Percentiles rank a stretch among this genome's conserved stretches.
Evolutionary conservation across 2,888 invertebrate species (phyloP).

Genomic region (Trichopria drosophilae): DNA sequence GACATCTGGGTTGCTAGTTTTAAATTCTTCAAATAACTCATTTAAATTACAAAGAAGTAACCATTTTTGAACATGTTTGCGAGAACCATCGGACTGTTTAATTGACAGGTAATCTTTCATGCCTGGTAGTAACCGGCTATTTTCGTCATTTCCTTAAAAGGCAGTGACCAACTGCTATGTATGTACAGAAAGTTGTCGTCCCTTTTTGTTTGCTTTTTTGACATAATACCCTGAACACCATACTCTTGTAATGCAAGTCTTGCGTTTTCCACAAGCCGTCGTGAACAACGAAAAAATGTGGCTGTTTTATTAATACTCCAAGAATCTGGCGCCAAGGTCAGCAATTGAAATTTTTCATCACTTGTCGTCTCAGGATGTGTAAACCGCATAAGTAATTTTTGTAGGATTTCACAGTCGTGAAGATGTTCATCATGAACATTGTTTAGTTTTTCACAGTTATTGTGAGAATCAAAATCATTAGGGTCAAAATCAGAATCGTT

Average conservation of each 20-base stretch:
- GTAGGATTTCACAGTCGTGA: too few relatives aligned
- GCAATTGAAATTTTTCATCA: not conserved
- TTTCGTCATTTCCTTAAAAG: conserved; percentile 2
- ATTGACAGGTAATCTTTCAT: conserved; percentile 4
- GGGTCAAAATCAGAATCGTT: too few relatives aligned
- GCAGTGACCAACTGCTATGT: not conserved
- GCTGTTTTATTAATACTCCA: not conserved
- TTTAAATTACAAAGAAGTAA: conserved; percentile 1
- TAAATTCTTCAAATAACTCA: not conserved
- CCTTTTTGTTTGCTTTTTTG: not conserved
- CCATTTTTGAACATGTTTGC: not conserved
- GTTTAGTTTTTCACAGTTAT: too few relatives aligned
- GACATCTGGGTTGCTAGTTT: not conserved
- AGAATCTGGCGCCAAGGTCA: not conserved
- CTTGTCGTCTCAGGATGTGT: not conserved
- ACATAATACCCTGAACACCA: too few relatives aligned
- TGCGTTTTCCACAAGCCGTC: not conserved
- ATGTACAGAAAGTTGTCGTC: not conserved
- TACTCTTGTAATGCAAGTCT: too few relatives aligned
- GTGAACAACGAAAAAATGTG: not conserved
- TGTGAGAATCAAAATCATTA: too few relatives aligned
- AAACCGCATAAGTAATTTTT: too few relatives aligned
- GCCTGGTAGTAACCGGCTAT: not conserved
- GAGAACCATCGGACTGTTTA: not conserved
- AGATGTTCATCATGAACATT: too few relatives aligned